Evolutionary conservation across 2,888 invertebrate genomes (phyloP).

Genomic region (Seira musarum): DNA sequence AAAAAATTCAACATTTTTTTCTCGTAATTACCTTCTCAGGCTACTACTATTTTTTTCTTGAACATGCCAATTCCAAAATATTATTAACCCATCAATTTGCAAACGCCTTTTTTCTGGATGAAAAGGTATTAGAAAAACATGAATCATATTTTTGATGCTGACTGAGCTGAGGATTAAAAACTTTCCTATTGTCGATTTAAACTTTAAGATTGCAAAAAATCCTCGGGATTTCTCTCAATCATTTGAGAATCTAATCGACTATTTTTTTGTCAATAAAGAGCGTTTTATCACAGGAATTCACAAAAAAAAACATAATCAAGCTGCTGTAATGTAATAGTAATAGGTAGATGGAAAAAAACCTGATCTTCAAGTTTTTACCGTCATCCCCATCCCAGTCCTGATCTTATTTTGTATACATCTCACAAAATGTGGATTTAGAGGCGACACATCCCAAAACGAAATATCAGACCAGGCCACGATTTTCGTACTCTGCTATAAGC

Average conservation of each 20-base stretch:
- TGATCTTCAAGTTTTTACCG: slow-evolving; percentile 30
- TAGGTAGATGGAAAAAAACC: slow-evolving; percentile 35
- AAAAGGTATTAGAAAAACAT: too few relatives aligned
- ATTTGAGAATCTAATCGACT: background rate
- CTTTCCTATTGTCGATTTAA: background rate
- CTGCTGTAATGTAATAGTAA: background rate
- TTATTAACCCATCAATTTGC: too few relatives aligned
- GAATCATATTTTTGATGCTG: too few relatives aligned
- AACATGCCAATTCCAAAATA: background rate
- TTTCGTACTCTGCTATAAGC: background rate
- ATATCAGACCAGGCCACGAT: slow-evolving; percentile 15
- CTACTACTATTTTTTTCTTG: background rate
- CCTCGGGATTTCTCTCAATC: slow-evolving; percentile 14
- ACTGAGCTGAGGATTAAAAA: background rate
- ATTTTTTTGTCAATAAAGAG: slow-evolving; percentile 11
- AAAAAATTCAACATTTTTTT: background rate
- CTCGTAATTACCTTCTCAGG: background rate
- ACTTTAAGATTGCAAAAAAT: background rate
- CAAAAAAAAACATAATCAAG: background rate
- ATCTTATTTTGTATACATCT: background rate
- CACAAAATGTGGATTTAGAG: background rate
- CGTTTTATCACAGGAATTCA: background rate
- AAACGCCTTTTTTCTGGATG: too few relatives aligned
- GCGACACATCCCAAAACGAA: slow-evolving; percentile 4
- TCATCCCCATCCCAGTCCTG: background rate